Evolutionary conservation across 2,888 invertebrate species (phyloP), one percentile per base, ranked within the genome.

Genomic region (Syrphus vitripennis): DNA sequence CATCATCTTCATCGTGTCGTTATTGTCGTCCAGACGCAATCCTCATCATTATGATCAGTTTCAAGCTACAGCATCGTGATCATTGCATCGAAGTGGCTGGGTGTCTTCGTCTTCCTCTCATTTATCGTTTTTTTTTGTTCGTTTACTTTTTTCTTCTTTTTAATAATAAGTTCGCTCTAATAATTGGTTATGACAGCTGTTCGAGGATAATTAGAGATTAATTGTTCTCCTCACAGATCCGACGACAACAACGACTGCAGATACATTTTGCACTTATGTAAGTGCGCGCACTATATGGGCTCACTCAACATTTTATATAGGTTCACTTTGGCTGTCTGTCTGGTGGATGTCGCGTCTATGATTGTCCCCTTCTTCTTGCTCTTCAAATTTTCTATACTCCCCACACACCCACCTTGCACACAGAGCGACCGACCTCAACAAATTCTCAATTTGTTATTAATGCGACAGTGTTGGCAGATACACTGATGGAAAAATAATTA

Each of bases 191-290:
- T 90, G 91, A 91, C 91, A 91, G 90, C 91, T 90, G 90, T 89
- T 91, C 90, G 90, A 88, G 89, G 90, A 90, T 91, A 91, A 91
- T 91, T 91, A 91, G 91, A 91, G 91, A 91, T 91, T 91, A 91
- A 91, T 91, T 91, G 91, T 91, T 91, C 89, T 90, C 88, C 89
- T 90, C 89, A 90, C 89, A 90, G 90, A 89, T 89, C 88, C 74
- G 71, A 86, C 82, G 53, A 63, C 59, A 31, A 77, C 63, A 86
- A 86, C 82, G 53, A 63, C 59, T 37, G 82, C 63, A 86, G 76
- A 82, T 78, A 69, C 69, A 77, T 69, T 82, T 77, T 74, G 63
- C 74, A 74, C 78, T 86, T 86, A 82, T 82, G 77, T 72, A 86
- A 77, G 76, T 61, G 40, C 55, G 14, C 21, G 34, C 48, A 14